Percentiles rank a stretch among this genome's conserved stretches.
phyloP scores from a whole-genome alignment of 2,888 invertebrate genomes.

The Tyria jacobaeae region DNA sequence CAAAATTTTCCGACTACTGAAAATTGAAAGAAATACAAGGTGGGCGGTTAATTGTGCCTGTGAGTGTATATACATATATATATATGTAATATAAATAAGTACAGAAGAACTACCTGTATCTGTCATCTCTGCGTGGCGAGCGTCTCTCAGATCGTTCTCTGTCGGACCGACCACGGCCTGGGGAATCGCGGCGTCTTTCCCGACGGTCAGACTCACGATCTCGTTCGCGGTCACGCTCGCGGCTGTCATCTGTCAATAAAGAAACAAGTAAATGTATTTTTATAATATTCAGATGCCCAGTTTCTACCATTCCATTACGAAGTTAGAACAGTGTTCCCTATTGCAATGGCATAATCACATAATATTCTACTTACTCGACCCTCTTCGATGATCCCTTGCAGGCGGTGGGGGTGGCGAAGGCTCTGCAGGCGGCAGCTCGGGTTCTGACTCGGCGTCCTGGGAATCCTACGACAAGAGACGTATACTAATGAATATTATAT shows the following conservation, averaged over 20 bases:
- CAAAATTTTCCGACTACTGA: too few relatives aligned
- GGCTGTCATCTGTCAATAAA: conserved; percentile 49
- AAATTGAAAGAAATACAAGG: too few relatives aligned
- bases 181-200: conserved; percentile 53
- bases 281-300: background rate
- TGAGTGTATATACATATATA: too few relatives aligned
- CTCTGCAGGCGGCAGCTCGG: conserved; percentile 78
- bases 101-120: conserved; percentile 50
- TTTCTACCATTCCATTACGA: background rate
- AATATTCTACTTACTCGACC: conserved; percentile 52
- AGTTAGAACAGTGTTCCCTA: background rate
- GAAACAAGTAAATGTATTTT: too few relatives aligned
- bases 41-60: too few relatives aligned
- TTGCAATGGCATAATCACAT: background rate
- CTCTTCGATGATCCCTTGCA: conserved; percentile 53
- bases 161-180: conserved; percentile 41
- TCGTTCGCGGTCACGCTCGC: conserved; percentile 48
- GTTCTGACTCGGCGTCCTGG: conserved; percentile 78
- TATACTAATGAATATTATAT: conserved; percentile 33
- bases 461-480: conserved; percentile 79
- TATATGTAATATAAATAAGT: too few relatives aligned
- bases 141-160: conserved; percentile 53
- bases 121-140: conserved; percentile 63
- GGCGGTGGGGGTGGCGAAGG: conserved; percentile 47
- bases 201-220: conserved; percentile 53